Percentiles rank a stretch among this genome's conserved stretches.
phyloP scores from a whole-genome alignment of 2,797 vertebrate genomes.

The Coregonus sp. region DNA sequence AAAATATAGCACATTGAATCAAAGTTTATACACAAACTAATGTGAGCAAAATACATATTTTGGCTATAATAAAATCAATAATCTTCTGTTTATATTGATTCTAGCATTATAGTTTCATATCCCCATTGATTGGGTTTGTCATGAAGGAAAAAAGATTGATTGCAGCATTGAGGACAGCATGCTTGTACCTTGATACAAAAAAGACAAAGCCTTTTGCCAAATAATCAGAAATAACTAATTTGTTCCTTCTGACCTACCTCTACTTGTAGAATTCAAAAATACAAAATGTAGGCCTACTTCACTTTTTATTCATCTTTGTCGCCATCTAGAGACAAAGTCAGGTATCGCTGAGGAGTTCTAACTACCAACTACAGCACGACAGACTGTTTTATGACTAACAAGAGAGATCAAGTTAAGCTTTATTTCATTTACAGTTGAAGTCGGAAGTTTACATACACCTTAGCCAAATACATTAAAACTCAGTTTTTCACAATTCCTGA shows the following conservation, averaged over 20 bases:
- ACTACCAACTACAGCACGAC: background rate
- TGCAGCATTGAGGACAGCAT: too few relatives aligned
- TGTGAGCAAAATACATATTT: background rate
- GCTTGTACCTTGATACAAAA: too few relatives aligned
- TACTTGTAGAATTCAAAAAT: background rate
- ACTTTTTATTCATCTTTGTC: slow-evolving; percentile 6
- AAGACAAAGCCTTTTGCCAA: too few relatives aligned
- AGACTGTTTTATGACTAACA: background rate
- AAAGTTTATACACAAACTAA: background rate
- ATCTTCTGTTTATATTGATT: too few relatives aligned
- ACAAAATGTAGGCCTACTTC: background rate
- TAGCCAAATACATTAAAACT: too few relatives aligned
- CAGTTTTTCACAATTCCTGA: too few relatives aligned
- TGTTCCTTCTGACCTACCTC: background rate
- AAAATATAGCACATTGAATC: background rate
- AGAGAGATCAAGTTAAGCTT: background rate
- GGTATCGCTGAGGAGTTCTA: background rate
- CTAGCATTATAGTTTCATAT: too few relatives aligned
- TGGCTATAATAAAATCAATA: too few relatives aligned
- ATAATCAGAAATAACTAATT: background rate
- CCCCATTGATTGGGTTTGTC: too few relatives aligned
- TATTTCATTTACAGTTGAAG: too few relatives aligned
- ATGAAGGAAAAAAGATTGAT: too few relatives aligned
- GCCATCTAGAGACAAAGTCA: slow-evolving; percentile 6
- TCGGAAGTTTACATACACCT: too few relatives aligned